Percentiles rank a stretch among this genome's conserved stretches.
Evolutionary conservation across 2,888 invertebrate species (phyloP).

Genomic region (Cremastobaeus sp.): DNA sequence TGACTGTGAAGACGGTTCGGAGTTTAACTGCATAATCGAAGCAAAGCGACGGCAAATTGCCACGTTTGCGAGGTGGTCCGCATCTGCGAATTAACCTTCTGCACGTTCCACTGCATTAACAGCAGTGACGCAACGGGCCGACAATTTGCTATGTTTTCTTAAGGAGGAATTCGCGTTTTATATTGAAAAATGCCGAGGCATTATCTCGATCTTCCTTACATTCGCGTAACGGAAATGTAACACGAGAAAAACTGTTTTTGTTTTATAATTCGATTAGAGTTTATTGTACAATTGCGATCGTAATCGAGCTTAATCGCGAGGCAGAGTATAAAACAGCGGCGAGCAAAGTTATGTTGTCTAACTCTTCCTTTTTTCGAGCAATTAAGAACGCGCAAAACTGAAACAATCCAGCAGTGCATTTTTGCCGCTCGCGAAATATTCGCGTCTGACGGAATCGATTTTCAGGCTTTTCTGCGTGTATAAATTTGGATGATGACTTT

Average conservation of each 20-base stretch:
- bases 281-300: slow-evolving; percentile 27
- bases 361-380: no score
- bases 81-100: slow-evolving; percentile 62
- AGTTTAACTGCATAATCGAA: slow-evolving; percentile 31
- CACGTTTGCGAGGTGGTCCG: slow-evolving; percentile 32
- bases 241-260: slow-evolving; percentile 21
- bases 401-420: no score
- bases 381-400: no score
- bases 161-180: slow-evolving; percentile 49
- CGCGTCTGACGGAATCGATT: no score
- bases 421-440: no score
- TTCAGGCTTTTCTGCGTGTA: no score
- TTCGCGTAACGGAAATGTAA: slow-evolving; percentile 37
- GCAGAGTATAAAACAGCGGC: not conserved
- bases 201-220: slow-evolving; percentile 30
- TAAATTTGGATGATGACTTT: no score
- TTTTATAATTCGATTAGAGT: slow-evolving; percentile 33
- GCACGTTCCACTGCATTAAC: slow-evolving; percentile 56
- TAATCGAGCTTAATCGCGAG: slow-evolving; percentile 16
- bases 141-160: slow-evolving; percentile 51
- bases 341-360: no score
- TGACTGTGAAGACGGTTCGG: slow-evolving; percentile 14
- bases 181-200: slow-evolving; percentile 40
- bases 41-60: slow-evolving; percentile 58
- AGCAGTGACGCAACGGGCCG: slow-evolving; percentile 49